phyloP scores from a whole-genome alignment of 2,113 vertebrate species.

The Hippolais icterina region DNA sequence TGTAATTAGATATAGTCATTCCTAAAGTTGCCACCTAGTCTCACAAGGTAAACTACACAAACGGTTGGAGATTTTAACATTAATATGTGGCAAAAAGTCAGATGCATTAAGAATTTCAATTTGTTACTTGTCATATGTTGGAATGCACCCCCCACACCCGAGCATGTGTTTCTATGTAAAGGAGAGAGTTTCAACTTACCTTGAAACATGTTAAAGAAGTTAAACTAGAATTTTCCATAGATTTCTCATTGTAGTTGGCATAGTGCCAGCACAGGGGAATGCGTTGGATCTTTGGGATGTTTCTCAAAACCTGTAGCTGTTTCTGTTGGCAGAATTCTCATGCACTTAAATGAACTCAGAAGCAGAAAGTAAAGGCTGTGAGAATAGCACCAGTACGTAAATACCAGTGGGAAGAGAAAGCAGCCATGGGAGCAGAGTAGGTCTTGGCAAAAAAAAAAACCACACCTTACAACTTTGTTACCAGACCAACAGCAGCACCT shows the following conservation, averaged over 20 bases:
- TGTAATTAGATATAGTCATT: background rate
- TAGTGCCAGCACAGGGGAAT: too few species aligned
- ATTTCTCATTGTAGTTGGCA: too few species aligned
- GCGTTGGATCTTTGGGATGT: too few species aligned
- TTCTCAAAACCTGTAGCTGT: too few species aligned
- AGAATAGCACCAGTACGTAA: fast-evolving
- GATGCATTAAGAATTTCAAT: background rate
- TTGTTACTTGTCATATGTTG: background rate
- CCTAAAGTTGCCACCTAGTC: background rate
- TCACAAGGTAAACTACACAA: background rate
- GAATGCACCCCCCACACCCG: too few species aligned
- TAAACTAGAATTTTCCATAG: too few species aligned
- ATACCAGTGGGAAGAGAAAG: background rate
- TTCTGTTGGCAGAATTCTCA: background rate
- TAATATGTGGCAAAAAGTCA: background rate
- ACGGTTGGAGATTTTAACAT: background rate
- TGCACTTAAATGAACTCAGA: background rate
- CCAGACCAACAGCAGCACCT: background rate
- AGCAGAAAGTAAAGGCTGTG: background rate
- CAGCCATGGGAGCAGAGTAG: background rate
- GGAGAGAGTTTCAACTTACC: too few species aligned
- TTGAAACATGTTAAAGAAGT: too few species aligned
- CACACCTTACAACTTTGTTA: background rate
- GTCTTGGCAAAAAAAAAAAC: background rate
- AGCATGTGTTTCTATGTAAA: too few species aligned